Evolutionary conservation across 2,113 vertebrate species (phyloP).

Genomic region (Polypterus bichir): DNA sequence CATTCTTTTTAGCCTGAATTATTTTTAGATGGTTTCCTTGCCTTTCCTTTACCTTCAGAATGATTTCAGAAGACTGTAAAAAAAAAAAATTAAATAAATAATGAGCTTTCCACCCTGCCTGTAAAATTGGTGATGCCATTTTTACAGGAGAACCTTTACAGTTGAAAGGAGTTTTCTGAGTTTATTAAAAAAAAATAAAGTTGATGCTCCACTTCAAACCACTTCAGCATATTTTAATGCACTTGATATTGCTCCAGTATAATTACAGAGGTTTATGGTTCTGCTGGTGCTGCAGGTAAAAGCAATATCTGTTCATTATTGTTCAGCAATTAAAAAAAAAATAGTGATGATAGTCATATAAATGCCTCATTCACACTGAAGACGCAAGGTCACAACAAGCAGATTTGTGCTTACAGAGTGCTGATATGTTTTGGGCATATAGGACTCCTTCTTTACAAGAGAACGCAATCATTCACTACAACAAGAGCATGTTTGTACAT

Average conservation of each 20-base stretch:
- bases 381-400: conserved; percentile 38
- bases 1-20: too few species aligned
- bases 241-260: not conserved
- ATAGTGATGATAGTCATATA: conserved; percentile 36
- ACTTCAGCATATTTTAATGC: not conserved
- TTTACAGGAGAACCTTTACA: not conserved
- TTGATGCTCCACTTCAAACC: not conserved
- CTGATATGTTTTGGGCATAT: conserved; percentile 47
- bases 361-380: conserved; percentile 40
- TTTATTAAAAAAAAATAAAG: not conserved
- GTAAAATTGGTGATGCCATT: too few species aligned
- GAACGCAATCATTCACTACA: conserved; percentile 55
- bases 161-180: not conserved
- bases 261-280: not conserved
- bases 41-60: too few species aligned
- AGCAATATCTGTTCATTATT: conserved; percentile 1
- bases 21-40: too few species aligned
- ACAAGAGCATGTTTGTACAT: conserved; percentile 74
- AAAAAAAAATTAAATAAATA: too few species aligned
- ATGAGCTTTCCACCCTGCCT: too few species aligned
- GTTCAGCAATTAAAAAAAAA: conserved; percentile 28
- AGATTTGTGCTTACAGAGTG: conserved; percentile 42
- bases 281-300: not conserved
- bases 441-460: conserved; percentile 58
- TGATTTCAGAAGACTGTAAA: too few species aligned